Conservation (phyloP, 2,888 invertebrate genomes). For the Tenodera sinensis region DNA sequence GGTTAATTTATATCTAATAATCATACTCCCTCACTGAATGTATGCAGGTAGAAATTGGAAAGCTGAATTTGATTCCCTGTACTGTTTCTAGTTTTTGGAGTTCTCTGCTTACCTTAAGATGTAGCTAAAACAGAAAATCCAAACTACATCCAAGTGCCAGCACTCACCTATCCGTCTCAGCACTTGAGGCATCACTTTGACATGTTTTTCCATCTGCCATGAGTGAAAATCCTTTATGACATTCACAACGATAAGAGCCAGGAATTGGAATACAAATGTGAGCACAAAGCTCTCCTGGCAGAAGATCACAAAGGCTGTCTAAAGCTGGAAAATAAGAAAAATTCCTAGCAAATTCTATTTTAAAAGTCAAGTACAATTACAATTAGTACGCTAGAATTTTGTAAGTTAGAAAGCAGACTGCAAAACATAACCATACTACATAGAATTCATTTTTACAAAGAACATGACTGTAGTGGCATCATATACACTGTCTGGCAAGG, state of each 20-base stretch:
- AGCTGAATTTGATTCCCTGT: background rate
- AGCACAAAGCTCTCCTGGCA: constrained; percentile 62
- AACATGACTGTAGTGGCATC: too few species aligned
- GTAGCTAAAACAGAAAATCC: background rate
- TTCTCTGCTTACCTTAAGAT: background rate
- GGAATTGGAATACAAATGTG: constrained; percentile 73
- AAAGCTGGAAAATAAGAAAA: constrained; percentile 36
- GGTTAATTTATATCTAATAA: background rate
- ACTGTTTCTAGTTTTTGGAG: background rate
- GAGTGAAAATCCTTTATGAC: constrained; percentile 63
- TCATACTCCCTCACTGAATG: background rate
- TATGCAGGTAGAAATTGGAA: background rate
- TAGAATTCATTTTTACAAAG: too few species aligned
- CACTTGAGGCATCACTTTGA: constrained; percentile 42
- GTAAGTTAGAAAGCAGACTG: too few species aligned
- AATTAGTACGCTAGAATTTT: too few species aligned
- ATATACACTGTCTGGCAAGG: too few species aligned
- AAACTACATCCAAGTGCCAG: background rate
- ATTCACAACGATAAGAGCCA: constrained; percentile 68
- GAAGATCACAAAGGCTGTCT: constrained; percentile 55
- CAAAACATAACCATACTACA: too few species aligned
- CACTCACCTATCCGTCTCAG: background rate
- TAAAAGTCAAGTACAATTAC: too few species aligned
- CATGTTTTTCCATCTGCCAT: constrained; percentile 70
- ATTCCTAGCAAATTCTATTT: background rate